phyloP scores from a whole-genome alignment of 2,888 invertebrate species.

The Anthophora plumipes region DNA sequence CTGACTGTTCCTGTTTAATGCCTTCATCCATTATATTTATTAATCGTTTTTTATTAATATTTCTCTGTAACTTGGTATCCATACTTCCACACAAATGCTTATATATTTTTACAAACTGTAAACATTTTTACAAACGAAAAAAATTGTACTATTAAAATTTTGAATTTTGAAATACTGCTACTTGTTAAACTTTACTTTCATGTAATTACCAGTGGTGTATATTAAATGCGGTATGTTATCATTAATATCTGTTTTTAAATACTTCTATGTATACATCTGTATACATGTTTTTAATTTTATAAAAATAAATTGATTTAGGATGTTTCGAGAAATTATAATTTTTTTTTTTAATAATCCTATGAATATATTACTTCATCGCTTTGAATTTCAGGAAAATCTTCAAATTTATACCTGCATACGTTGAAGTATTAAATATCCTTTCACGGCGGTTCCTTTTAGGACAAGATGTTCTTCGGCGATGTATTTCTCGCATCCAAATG shows the following conservation, averaged over 20 bases:
- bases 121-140: neutral
- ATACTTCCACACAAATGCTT: constrained; percentile 12
- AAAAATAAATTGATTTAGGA: too few relatives aligned
- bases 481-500: neutral
- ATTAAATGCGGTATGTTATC: too few relatives aligned
- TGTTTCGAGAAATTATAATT: neutral
- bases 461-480: neutral
- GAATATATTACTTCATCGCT: neutral
- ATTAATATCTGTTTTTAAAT: too few relatives aligned
- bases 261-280: too few relatives aligned
- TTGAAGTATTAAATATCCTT: neutral
- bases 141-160: neutral
- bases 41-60: neutral
- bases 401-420: constrained; percentile 2
- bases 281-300: too few relatives aligned
- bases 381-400: neutral
- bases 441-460: neutral
- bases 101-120: neutral
- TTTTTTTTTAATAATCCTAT: neutral
- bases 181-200: neutral
- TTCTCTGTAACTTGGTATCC: constrained; percentile 7
- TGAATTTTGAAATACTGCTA: neutral
- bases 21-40: neutral
- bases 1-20: constrained; percentile 2
- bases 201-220: neutral